Base-by-base conservation (phyloP, 2,888 invertebrate species). In the Serrognathus titanus region DNA sequence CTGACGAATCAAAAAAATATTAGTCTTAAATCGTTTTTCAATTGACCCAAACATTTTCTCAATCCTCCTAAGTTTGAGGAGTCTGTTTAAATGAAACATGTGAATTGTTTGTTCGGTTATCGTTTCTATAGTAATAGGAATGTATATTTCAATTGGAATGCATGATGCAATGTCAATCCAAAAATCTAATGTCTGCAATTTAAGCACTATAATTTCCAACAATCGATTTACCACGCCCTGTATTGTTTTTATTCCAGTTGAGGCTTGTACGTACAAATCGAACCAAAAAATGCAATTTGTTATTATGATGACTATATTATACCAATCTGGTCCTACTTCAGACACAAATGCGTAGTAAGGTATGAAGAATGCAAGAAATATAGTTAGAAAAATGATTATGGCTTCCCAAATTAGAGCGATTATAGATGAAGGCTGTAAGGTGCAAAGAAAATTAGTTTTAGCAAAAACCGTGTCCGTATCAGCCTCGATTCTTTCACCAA, bases 1-100 rank as follows among this genome's bases (percentile, higher is more conserved):
- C 31, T 55, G 57, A 11, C 57, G 36, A 31, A 58, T 50, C 9
- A 53, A 2, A 2, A 57, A 11, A 16, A 55, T 38, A 12, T 59
- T 59, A 4, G 56, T 49, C 8, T 51, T 47, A 37, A 52, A 48
- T 20, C 35, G 53, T 5, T 53, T 38, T 51, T 57, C 57, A 46
- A 53, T 54, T 8, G 48, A 13, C 36, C 40, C 11, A 43, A 64
- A 58, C 0, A 58, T 38, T n/a, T 11, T 45, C 4, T 39, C 35
- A 1, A 63, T 50, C n/a, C 51, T 53, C 57, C 57, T 58, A 20
- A 63, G 11, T 47, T 65, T 65, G 3, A 65, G 39, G 11, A 58
- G 46, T 12, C 62, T 41, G 48, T 65, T 65, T 10, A 61, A 38
- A 7, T 59, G 55, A 11, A 62, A 49, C 7, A 55, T 37, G 2